These are phyloP conservation scores for Halocynthia roretzi DNA, from an alignment of 23 tunicate genomes.

Conservation along the genomic window DNA sequence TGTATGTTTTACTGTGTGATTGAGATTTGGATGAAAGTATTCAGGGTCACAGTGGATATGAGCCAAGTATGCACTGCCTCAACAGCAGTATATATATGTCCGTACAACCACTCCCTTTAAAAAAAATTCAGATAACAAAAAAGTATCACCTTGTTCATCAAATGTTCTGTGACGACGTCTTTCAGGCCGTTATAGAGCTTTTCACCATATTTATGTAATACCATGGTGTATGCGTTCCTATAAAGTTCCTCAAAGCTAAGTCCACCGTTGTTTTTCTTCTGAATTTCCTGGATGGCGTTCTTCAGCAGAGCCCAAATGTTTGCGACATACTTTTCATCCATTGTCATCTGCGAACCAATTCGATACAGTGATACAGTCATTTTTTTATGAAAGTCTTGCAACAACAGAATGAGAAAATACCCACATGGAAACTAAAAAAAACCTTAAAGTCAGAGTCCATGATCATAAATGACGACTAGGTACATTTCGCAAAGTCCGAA, in stretches of 20 bases:
- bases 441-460: conserved; percentile 1
- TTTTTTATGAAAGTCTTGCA: not conserved
- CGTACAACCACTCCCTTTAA: no score
- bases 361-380: not conserved
- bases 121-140: not conserved
- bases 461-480: not conserved
- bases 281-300: conserved; percentile 98
- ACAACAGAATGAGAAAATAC: not conserved
- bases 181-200: conserved; percentile 83
- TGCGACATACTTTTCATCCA: conserved; percentile 90
- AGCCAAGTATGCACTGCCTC: not conserved
- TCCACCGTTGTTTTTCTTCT: conserved; percentile 97
- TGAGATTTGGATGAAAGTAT: not conserved
- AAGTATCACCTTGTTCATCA: conserved; percentile 49
- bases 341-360: conserved; percentile 64
- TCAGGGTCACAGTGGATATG: not conserved
- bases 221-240: conserved; percentile 98
- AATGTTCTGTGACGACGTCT: conserved; percentile 92
- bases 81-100: no score
- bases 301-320: conserved; percentile 94
- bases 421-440: conserved; percentile 4
- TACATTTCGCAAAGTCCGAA: not conserved
- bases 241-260: conserved; percentile 93
- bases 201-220: conserved; percentile 95
- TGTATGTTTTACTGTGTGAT: not conserved